Base-by-base conservation (phyloP, 1,140 invertebrate genomes). In the Habropoda laboriosa region DNA sequence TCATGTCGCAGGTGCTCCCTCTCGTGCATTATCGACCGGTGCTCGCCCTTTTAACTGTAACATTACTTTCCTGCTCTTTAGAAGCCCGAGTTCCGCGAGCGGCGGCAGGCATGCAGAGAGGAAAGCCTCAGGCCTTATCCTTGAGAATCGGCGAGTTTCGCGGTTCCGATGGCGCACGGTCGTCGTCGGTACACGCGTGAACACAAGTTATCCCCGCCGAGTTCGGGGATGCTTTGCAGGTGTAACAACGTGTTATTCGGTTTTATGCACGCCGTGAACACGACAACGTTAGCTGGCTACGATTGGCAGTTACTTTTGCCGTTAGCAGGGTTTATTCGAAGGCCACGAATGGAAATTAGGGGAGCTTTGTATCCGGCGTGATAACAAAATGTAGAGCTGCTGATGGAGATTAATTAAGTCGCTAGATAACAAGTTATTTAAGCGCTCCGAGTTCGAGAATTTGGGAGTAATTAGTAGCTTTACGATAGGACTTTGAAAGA, bases 11-110 rank as follows among this genome's bases (percentile, higher is more conserved):
- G 55, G 13, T 60, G 40, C 18, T 3, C 30, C 0, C 32, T 21
- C 32, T 38, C 42, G 45, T 38, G 30, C 6, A 51, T n/a, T 74
- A 74, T 74, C 60, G 60, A 74, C 60, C 71, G n/a, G 45, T 18
- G 57, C 32, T 3, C 58, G 60, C 47, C 18, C 47, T 73, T 63
- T 73, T 61, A 73, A 61, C 40, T 47, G 55, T 61, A 73, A 47
- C 71, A 13, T 63, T 61, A 58, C 57, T 63, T 73, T 49, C 70
- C 40, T 64, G 72, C 58, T 51, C 40, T 63, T 64, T 64, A 40
- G 32, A n/a, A 40, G 42, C 27, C 49, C n/a, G n/a, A n/a, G n/a
- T n/a, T n/a, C n/a, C n/a, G n/a, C n/a, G n/a, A 32, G 6, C 40
- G 21, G 4, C n/a, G n/a, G n/a, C n/a, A n/a, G 5, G 8, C 6